Evolutionary conservation across 2,113 vertebrate genomes (phyloP).

Genomic region (Protobothrops mucrosquamatus): DNA sequence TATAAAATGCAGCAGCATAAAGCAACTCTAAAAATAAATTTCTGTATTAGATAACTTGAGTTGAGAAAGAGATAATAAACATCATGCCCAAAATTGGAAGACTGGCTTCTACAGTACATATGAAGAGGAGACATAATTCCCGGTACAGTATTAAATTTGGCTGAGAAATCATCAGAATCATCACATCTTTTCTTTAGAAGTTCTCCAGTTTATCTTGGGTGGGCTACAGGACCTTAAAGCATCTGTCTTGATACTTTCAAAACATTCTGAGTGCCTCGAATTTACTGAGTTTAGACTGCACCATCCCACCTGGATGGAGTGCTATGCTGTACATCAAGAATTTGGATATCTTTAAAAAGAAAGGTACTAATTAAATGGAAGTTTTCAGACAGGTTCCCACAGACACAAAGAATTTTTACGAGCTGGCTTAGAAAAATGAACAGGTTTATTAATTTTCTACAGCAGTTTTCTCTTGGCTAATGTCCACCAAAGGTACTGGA

Average conservation of each 20-base stretch:
- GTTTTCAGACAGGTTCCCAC: neutral
- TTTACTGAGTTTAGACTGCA: neutral
- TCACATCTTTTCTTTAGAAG: neutral
- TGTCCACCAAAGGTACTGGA: neutral
- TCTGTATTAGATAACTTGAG: neutral
- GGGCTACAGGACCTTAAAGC: neutral
- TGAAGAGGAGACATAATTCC: neutral
- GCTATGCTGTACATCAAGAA: neutral
- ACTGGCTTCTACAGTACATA: neutral
- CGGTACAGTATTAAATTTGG: neutral
- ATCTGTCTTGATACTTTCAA: neutral
- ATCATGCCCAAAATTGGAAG: neutral
- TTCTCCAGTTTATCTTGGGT: conserved; percentile 6
- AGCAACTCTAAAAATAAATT: neutral
- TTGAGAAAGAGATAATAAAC: neutral
- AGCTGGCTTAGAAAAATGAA: neutral
- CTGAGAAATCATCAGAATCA: neutral
- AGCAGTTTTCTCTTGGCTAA: neutral
- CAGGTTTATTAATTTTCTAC: neutral
- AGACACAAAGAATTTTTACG: neutral
- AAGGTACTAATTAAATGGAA: neutral
- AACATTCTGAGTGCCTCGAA: neutral
- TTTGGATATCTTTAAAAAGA: neutral
- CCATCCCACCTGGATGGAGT: neutral
- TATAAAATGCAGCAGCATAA: neutral